Percentiles rank a stretch among this genome's conserved stretches.
Evolutionary conservation across 2,113 vertebrate genomes (phyloP).

Genomic region (Craseonycteris thonglongyai): DNA sequence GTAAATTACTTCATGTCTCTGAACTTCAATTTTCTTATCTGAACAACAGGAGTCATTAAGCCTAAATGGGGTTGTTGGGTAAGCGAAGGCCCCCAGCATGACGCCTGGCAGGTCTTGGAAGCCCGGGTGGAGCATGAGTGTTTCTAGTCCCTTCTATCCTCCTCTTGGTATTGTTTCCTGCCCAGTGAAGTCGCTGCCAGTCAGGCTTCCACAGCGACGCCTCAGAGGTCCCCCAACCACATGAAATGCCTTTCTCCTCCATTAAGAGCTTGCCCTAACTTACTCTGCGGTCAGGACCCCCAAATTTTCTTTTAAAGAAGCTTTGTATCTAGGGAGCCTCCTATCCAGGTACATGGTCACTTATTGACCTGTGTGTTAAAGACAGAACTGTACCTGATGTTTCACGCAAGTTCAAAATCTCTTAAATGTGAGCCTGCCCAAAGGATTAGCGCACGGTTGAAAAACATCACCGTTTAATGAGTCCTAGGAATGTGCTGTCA

Average conservation of each 20-base stretch:
- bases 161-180: background rate
- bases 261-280: background rate
- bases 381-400: background rate
- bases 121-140: rapidly evolving
- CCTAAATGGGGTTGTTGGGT: no score
- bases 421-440: background rate
- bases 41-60: background rate
- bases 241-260: background rate
- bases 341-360: background rate
- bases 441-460: background rate
- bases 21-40: background rate
- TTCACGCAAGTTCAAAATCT: background rate
- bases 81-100: background rate
- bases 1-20: background rate
- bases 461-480: background rate
- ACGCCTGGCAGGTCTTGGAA: background rate
- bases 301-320: background rate
- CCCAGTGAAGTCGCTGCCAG: background rate
- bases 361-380: background rate
- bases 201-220: background rate
- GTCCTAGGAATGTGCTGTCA: background rate
- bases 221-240: background rate
- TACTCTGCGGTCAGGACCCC: background rate
- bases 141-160: background rate
- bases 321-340: background rate